Percentiles rank a stretch among this genome's conserved stretches.
phyloP scores from a whole-genome alignment of 92 coral and sea anemone genomes.

The Plumapathes pennacea region DNA sequence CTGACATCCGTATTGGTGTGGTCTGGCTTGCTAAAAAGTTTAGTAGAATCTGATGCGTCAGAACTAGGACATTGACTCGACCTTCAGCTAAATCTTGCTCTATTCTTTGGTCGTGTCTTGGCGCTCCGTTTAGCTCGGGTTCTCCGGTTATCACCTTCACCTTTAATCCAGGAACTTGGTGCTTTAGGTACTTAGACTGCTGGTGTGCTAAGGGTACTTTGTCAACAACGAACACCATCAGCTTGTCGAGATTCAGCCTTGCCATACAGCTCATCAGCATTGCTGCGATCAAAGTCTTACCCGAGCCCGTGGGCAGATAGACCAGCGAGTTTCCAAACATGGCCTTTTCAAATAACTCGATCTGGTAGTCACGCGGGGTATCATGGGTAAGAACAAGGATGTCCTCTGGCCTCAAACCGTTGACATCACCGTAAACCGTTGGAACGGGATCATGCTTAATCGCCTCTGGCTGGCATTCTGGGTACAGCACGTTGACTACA shows the following conservation, averaged over 20 bases:
- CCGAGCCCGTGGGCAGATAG: constrained; percentile 94
- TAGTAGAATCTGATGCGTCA: constrained; percentile 85
- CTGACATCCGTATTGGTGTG: constrained; percentile 59
- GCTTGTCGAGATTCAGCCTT: constrained; percentile 75
- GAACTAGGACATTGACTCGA: constrained; percentile 71
- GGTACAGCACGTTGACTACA: neutral
- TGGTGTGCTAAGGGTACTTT: constrained; percentile 87
- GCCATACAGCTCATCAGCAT: constrained; percentile 93
- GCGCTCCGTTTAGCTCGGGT: constrained; percentile 43
- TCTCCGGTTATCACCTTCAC: constrained; percentile 76
- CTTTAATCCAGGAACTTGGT: constrained; percentile 67
- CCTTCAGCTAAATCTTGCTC: constrained; percentile 56
- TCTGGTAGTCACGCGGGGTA: constrained; percentile 83
- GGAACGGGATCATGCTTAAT: constrained; percentile 15
- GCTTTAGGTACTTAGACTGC: constrained; percentile 75
- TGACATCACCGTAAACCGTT: constrained; percentile 68
- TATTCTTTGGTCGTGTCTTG: constrained; percentile 48
- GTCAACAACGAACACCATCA: constrained; percentile 86
- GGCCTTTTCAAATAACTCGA: constrained; percentile 65
- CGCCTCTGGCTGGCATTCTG: neutral
- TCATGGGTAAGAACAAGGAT: constrained; percentile 54
- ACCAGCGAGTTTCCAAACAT: constrained; percentile 79
- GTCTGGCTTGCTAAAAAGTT: constrained; percentile 70
- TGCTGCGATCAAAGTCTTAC: constrained; percentile 90
- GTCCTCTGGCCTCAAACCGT: constrained; percentile 31